Percentiles rank a stretch among this genome's conserved stretches.
Conservation (phyloP, 2,888 invertebrate genomes). For the Prionchulus punctatus region DNA sequence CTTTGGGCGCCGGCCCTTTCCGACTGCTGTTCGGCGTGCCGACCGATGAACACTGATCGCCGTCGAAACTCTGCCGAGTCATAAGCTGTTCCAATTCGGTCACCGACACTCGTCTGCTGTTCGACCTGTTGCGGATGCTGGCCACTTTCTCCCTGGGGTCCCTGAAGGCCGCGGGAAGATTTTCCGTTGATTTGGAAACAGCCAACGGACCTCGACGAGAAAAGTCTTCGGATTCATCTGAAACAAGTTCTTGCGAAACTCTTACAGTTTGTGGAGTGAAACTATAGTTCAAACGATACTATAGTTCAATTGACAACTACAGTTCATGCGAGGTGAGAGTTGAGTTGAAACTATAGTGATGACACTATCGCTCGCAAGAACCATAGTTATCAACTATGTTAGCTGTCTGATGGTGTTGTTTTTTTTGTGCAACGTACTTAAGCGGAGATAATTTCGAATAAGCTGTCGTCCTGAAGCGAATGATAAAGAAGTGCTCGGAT, state of each 20-base stretch:
- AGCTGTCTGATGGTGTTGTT: too few relatives aligned
- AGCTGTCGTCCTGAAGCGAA: conserved; percentile 50
- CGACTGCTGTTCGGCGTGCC: neutral
- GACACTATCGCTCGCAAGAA: too few relatives aligned
- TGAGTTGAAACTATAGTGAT: too few relatives aligned
- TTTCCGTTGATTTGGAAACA: conserved; percentile 10
- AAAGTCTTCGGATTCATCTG: too few relatives aligned
- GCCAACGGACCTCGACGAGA: neutral
- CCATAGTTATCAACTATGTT: too few relatives aligned
- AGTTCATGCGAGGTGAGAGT: too few relatives aligned
- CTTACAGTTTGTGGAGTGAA: too few relatives aligned
- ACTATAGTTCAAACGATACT: too few relatives aligned
- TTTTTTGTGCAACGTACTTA: too few relatives aligned
- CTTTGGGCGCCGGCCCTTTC: conserved; percentile 40
- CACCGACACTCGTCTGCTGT: conserved; percentile 64
- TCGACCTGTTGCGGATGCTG: conserved; percentile 71
- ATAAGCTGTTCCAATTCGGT: conserved; percentile 81
- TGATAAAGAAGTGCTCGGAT: conserved; percentile 82
- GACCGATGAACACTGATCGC: neutral
- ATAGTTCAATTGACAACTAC: too few relatives aligned
- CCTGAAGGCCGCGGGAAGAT: conserved; percentile 1
- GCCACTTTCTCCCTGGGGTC: conserved; percentile 38
- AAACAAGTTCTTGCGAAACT: too few relatives aligned
- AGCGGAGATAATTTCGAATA: too few relatives aligned
- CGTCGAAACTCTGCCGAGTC: conserved; percentile 56